Evolutionary conservation across 2,888 invertebrate genomes (phyloP).

Genomic region (Timema podura): DNA sequence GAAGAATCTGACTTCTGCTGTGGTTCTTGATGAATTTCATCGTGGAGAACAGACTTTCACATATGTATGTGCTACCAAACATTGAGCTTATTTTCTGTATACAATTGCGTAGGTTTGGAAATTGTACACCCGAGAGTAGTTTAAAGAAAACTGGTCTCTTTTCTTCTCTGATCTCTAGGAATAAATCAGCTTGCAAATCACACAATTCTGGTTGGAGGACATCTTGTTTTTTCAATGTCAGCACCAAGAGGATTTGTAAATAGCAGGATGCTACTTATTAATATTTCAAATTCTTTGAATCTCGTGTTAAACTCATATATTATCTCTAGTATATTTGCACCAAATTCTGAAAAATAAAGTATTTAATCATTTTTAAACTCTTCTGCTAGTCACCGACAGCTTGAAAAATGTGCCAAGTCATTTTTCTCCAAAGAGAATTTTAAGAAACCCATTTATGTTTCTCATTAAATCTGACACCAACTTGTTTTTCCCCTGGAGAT

Average conservation of each 20-base stretch:
- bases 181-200: slow-evolving; percentile 4
- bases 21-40: slow-evolving; percentile 25
- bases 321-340: background rate
- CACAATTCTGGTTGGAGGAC: background rate
- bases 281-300: background rate
- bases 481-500: background rate
- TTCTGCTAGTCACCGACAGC: background rate
- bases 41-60: slow-evolving; percentile 24
- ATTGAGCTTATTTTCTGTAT: slow-evolving; percentile 24
- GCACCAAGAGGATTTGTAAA: slow-evolving; percentile 5
- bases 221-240: background rate
- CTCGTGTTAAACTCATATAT: background rate
- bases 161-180: background rate
- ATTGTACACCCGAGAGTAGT: background rate
- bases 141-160: slow-evolving; percentile 3
- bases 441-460: background rate
- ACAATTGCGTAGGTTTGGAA: slow-evolving; percentile 9
- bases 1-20: slow-evolving; percentile 8
- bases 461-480: slow-evolving; percentile 6
- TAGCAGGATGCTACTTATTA: background rate
- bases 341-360: background rate
- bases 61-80: slow-evolving; percentile 28
- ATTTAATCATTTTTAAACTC: background rate
- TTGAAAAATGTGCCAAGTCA: background rate
- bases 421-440: background rate